Evolutionary conservation across 2,113 vertebrate species (phyloP), one percentile per base, ranked within the genome.

Genomic region (Paramormyrops kingsleyae): DNA sequence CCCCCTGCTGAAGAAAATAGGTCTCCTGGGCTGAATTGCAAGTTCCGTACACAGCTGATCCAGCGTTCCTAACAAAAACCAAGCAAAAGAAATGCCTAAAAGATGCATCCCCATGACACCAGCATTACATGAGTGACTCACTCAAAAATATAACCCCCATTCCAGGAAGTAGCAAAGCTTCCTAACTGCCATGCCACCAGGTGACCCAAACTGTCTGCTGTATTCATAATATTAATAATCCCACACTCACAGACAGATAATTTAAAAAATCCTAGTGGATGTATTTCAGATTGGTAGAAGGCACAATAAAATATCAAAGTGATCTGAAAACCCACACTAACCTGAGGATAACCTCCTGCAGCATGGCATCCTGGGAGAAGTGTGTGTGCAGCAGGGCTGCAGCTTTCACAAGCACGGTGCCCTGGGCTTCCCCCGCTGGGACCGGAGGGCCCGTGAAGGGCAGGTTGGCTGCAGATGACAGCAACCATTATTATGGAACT

Each of bases 281-380:
- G 27, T 21, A 49, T 17, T 35, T 35, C 15, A 77, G 47, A n/a
- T 50, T n/a, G 12, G 84, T 31, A 87, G 19, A 12, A 49, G 31
- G 19, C 31, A 44, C 70, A 35, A 80, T 10, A 49, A 9, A n/a
- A 42, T 47, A 7, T 42, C 21, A 21, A 83, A 89, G 53, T 19
- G 66, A 7, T 15, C 1, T 70, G 59, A 70, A 56, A 49, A 5
- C 15, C 50, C 62, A 77, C 91, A 92, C 97, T 94, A 92, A 99
- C 98, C 99, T 97, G 92, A 98, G 52, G 5, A 97, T 97, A 91
- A 97, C 91, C 90, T 99, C 97, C 1, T 97, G 97, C 89, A 97
- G 95, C 0, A 94, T 86, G 0, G 96, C 96, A 87, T 95, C 94
- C 92, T 92, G 94, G 91, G 91, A 95, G 91, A 99, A 99, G 95